phyloP scores from a whole-genome alignment of 1,140 invertebrate genomes.

The Drosophila erecta region DNA sequence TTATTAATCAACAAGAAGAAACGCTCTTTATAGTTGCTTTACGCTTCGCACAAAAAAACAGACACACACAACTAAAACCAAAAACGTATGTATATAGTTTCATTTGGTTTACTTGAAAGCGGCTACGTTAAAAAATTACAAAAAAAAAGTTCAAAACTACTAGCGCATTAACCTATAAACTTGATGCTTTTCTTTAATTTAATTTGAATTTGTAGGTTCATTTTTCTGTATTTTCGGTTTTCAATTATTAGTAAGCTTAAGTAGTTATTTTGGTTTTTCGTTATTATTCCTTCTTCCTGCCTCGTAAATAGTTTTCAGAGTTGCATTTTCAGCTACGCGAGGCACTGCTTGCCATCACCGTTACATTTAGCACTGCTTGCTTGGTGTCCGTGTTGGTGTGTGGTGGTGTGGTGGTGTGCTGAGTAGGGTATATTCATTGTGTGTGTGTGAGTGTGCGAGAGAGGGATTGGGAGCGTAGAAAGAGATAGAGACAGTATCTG shows the following conservation, averaged over 20 bases:
- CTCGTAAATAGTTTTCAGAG: constrained; percentile 38
- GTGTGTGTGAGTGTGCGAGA: constrained; percentile 14
- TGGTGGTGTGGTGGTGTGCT: neutral
- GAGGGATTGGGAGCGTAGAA: constrained; percentile 22
- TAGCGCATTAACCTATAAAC: constrained; percentile 69
- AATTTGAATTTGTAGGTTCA: constrained; percentile 11
- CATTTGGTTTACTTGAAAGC: constrained; percentile 52
- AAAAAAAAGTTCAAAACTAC: constrained; percentile 69
- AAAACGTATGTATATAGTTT: constrained; percentile 29
- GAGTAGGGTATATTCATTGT: neutral
- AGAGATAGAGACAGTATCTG: constrained; percentile 9
- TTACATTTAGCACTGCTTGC: constrained; percentile 21
- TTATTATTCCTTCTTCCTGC: constrained; percentile 16
- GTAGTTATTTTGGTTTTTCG: constrained; percentile 35
- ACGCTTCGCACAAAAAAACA: constrained; percentile 25
- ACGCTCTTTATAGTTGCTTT: constrained; percentile 47
- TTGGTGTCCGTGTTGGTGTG: constrained; percentile 19
- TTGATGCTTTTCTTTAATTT: constrained; percentile 34
- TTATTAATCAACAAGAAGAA: constrained; percentile 83
- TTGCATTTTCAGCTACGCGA: constrained; percentile 17
- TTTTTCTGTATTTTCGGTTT: constrained; percentile 13
- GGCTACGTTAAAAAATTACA: constrained; percentile 71
- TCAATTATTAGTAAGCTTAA: constrained; percentile 46
- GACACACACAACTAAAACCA: constrained; percentile 38
- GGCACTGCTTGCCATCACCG: constrained; percentile 18